Evolutionary conservation across 2,888 invertebrate species (phyloP).

Genomic region (Mythimna vitellina): DNA sequence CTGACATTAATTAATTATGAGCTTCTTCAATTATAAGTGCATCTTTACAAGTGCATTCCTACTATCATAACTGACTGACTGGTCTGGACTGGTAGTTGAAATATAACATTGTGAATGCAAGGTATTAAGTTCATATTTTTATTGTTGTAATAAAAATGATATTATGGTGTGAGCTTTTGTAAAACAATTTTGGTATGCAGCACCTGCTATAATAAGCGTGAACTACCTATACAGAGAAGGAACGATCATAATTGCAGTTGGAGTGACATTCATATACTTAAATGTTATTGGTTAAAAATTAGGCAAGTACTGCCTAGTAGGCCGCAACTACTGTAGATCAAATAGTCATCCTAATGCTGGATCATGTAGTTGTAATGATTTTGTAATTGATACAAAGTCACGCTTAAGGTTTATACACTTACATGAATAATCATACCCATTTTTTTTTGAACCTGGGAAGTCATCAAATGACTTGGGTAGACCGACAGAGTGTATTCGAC

Average conservation of each 20-base stretch:
- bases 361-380: not conserved
- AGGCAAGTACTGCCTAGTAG: too few relatives aligned
- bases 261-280: not conserved
- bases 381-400: not conserved
- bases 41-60: not conserved
- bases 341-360: not conserved
- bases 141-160: not conserved
- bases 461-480: too few relatives aligned
- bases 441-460: too few relatives aligned
- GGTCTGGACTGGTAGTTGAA: not conserved
- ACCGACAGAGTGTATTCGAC: too few relatives aligned
- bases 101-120: not conserved
- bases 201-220: not conserved
- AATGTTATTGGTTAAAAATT: not conserved
- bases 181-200: not conserved
- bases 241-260: not conserved
- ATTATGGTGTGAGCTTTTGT: not conserved
- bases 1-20: conserved; percentile 17
- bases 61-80: too few relatives aligned
- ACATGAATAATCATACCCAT: not conserved
- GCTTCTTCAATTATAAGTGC: conserved; percentile 7
- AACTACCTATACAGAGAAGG: too few relatives aligned
- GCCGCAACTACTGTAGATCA: not conserved
- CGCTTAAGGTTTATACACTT: too few relatives aligned
- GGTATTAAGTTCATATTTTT: not conserved